Evolutionary conservation across 2,797 vertebrate species (phyloP).

Genomic region (Chelidonichthys spinosus): DNA sequence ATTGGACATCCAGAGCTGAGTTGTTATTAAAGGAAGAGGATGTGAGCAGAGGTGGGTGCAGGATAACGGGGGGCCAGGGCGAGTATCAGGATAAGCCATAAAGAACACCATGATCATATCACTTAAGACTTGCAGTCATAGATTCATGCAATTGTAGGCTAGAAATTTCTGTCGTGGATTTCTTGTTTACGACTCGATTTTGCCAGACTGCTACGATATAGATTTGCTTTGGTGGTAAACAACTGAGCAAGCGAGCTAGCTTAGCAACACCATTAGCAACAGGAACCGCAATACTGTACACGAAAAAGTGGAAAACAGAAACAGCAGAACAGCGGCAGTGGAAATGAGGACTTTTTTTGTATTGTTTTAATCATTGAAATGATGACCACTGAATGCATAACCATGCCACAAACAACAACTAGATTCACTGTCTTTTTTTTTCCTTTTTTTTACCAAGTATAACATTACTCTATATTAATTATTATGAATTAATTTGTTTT

Average conservation of each 20-base stretch:
- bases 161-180: conserved; percentile 35
- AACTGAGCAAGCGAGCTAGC: conserved; percentile 81
- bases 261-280: conserved; percentile 92
- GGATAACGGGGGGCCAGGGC: conserved; percentile 66
- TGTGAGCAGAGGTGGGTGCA: conserved; percentile 42
- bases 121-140: conserved; percentile 68
- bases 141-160: conserved; percentile 71
- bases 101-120: conserved; percentile 69
- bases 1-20: conserved; percentile 4
- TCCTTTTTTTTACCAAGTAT: conserved; percentile 83
- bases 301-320: conserved; percentile 69
- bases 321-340: conserved; percentile 89
- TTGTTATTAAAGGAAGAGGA: conserved; percentile 39
- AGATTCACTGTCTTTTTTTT: conserved; percentile 87
- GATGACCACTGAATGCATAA: conserved; percentile 96
- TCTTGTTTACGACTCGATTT: conserved; percentile 46
- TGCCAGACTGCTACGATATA: conserved; percentile 68
- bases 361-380: conserved; percentile 85
- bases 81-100: conserved; percentile 68
- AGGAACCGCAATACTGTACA: conserved; percentile 92
- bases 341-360: conserved; percentile 79
- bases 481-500: conserved; percentile 75
- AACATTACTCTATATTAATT: conserved; percentile 78
- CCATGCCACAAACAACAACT: conserved; percentile 97
- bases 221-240: conserved; percentile 76